Conservation (phyloP, 1,140 invertebrate species). For the Micrasema longulum region DNA sequence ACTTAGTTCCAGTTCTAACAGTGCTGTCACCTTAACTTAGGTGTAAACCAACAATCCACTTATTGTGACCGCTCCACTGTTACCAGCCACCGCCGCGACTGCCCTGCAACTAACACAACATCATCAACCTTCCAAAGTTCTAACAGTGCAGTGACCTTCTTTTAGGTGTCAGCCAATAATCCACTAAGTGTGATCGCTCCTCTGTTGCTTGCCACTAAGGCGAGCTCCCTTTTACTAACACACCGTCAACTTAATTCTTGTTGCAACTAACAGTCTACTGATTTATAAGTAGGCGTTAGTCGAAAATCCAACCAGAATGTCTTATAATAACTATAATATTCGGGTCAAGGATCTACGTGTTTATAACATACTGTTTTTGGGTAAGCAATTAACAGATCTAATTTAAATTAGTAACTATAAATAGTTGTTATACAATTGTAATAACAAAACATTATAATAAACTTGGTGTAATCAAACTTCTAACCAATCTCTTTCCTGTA, state of each 20-base stretch:
- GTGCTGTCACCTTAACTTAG: constrained; percentile 86
- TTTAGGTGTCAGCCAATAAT: constrained; percentile 85
- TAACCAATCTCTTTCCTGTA: too few species aligned
- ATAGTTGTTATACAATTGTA: too few species aligned
- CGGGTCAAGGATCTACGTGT: not conserved
- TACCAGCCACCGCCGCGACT: constrained; percentile 86
- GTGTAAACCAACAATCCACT: constrained; percentile 84
- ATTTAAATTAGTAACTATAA: too few species aligned
- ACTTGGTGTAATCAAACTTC: too few species aligned
- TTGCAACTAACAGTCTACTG: too few species aligned
- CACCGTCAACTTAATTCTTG: not conserved
- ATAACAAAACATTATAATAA: too few species aligned
- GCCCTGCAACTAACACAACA: constrained; percentile 85
- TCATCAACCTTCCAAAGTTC: constrained; percentile 2
- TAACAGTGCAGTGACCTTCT: constrained; percentile 74
- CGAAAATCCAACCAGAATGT: not conserved
- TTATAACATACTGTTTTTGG: not conserved
- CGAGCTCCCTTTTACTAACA: constrained; percentile 90
- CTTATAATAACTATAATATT: not conserved
- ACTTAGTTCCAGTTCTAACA: constrained; percentile 16
- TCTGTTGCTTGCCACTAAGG: constrained; percentile 86
- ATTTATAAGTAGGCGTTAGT: too few species aligned
- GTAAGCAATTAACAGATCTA: not conserved
- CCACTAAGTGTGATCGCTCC: constrained; percentile 85
- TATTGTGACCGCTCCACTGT: constrained; percentile 84